These are phyloP conservation scores for Drosophila siamana DNA, from an alignment of 2,888 invertebrate species.

Conservation along the genomic window DNA sequence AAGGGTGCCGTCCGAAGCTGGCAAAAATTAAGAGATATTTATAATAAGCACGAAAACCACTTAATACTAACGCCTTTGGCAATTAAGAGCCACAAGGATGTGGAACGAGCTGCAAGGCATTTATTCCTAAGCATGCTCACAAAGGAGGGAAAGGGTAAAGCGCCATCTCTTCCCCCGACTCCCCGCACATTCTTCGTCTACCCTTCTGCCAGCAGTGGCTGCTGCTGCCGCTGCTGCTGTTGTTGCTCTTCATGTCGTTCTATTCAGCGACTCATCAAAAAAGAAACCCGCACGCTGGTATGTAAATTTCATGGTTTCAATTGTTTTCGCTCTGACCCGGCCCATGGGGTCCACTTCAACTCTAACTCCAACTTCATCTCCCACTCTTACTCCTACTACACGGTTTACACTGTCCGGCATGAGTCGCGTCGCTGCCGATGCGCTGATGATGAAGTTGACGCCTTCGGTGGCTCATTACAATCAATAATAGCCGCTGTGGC, in stretches of 20 bases:
- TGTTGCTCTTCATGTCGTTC: slow-evolving; percentile 21
- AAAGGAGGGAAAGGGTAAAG: not conserved
- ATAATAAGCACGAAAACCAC: slow-evolving; percentile 85
- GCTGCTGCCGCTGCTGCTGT: not conserved
- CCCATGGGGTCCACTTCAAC: slow-evolving; percentile 3
- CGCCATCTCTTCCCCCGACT: slow-evolving; percentile 5
- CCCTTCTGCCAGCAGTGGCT: not conserved
- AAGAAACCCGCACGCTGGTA: slow-evolving; percentile 68
- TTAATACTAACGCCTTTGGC: slow-evolving; percentile 85
- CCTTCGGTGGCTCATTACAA: slow-evolving; percentile 82
- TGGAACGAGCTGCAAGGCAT: slow-evolving; percentile 43
- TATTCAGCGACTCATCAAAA: slow-evolving; percentile 69
- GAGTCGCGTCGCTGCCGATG: slow-evolving; percentile 2
- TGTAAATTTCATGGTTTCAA: slow-evolving; percentile 73
- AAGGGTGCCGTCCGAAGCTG: slow-evolving; percentile 47
- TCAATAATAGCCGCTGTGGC: slow-evolving; percentile 69
- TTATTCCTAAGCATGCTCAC: slow-evolving; percentile 47
- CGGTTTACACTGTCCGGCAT: slow-evolving; percentile 21
- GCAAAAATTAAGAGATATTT: slow-evolving; percentile 85
- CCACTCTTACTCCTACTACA: not conserved
- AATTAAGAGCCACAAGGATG: slow-evolving; percentile 80
- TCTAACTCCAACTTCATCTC: not conserved
- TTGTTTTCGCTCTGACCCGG: slow-evolving; percentile 63
- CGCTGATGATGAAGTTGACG: slow-evolving; percentile 67
- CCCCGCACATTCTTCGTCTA: not conserved